Evolutionary conservation across 1,140 invertebrate genomes (phyloP).

Genomic region (Chlorops oryzae): DNA sequence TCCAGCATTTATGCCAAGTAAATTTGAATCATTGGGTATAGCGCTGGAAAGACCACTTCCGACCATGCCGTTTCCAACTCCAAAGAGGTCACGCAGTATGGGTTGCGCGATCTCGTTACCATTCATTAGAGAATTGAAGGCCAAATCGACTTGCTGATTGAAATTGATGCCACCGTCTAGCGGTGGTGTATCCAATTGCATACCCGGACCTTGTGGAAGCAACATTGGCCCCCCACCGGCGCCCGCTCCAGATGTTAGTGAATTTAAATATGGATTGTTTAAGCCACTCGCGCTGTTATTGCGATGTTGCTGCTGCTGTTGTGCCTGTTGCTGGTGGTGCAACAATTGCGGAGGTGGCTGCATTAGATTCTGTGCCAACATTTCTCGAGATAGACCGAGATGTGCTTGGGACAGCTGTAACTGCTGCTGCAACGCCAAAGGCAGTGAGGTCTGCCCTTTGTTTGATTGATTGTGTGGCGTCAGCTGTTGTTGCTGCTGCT

Average conservation of each 20-base stretch:
- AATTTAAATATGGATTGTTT: neutral
- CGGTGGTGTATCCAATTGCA: slow-evolving; percentile 31
- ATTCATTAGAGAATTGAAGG: slow-evolving; percentile 45
- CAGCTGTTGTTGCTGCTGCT: slow-evolving; percentile 20
- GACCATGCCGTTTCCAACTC: slow-evolving; percentile 13
- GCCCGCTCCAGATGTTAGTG: neutral
- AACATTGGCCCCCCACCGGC: no score
- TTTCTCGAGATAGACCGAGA: no score
- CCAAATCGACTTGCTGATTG: slow-evolving; percentile 45
- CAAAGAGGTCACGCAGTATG: slow-evolving; percentile 37
- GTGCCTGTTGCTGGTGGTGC: slow-evolving; percentile 9
- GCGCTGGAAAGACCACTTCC: slow-evolving; percentile 1
- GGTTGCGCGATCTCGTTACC: slow-evolving; percentile 44
- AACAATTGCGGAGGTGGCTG: neutral
- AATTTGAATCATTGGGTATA: neutral
- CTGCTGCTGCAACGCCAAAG: no score
- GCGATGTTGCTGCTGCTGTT: slow-evolving; percentile 15
- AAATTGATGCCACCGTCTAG: slow-evolving; percentile 34
- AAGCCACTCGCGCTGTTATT: neutral
- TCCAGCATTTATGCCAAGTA: slow-evolving; percentile 22
- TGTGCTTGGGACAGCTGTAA: no score
- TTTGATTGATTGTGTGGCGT: neutral
- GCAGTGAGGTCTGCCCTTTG: no score
- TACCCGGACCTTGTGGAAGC: no score
- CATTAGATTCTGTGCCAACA: slow-evolving; percentile 5